Conservation (phyloP, 35 echinoderm and acorn worm species). For the Ophiothrix spiculata region DNA sequence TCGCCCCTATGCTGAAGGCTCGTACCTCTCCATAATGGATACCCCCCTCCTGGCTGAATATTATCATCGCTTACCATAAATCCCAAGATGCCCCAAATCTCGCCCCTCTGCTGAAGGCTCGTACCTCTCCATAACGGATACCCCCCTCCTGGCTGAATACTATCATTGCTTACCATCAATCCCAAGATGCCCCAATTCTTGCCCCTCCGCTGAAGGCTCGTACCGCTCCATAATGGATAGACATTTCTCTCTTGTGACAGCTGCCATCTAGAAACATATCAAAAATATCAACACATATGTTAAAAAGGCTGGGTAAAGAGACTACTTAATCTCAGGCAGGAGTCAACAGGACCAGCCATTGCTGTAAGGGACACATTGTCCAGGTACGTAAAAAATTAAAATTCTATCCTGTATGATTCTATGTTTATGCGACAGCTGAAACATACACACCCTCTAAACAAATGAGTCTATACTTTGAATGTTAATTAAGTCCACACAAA, state of each 20-base stretch:
- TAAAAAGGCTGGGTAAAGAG: no score
- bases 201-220: constrained; percentile 77
- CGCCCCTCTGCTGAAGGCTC: constrained; percentile 78
- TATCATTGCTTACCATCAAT: constrained; percentile 65
- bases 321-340: no score
- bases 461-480: no score
- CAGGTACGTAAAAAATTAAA: no score
- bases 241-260: constrained; percentile 80
- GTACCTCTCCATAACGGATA: constrained; percentile 81
- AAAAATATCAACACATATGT: no score
- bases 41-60: no score
- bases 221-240: constrained; percentile 70
- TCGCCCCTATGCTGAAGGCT: constrained; percentile 67
- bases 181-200: constrained; percentile 68
- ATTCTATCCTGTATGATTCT: no score
- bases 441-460: no score
- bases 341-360: not conserved
- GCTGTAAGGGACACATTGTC: not conserved
- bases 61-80: no score
- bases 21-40: constrained; percentile 82
- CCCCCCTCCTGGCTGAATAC: not conserved
- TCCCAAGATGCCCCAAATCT: constrained; percentile 72
- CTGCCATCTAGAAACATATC: constrained; percentile 78
- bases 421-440: no score
- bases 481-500: no score